Evolutionary conservation across 2,113 vertebrate genomes (phyloP).

Genomic region (Ivindomyrus marchei): DNA sequence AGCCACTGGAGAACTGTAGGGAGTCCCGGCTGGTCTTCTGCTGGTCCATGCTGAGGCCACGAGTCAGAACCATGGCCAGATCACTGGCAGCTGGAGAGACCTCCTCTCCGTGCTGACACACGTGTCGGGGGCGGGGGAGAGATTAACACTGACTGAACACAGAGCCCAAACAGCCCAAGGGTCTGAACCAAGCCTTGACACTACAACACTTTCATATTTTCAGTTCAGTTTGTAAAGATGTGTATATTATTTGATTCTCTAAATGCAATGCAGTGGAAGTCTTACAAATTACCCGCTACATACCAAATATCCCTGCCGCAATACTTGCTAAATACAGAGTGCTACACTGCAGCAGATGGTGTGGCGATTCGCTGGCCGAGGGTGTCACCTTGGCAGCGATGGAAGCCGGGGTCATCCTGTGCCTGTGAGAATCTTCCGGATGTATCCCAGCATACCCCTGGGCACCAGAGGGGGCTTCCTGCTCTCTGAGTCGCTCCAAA

Average conservation of each 20-base stretch:
- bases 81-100: constrained; percentile 87
- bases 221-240: neutral
- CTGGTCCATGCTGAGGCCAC: constrained; percentile 86
- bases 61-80: constrained; percentile 89
- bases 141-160: neutral
- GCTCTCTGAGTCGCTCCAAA: constrained; percentile 72
- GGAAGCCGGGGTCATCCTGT: constrained; percentile 66
- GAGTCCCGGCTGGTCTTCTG: constrained; percentile 96
- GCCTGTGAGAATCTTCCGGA: constrained; percentile 64
- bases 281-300: neutral
- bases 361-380: neutral
- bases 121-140: neutral
- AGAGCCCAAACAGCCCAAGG: neutral
- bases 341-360: accelerated
- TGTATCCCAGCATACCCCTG: constrained; percentile 52
- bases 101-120: constrained; percentile 78
- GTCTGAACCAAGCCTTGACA: neutral
- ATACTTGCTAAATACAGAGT: neutral
- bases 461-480: constrained; percentile 59
- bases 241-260: neutral
- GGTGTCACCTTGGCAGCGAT: constrained; percentile 74
- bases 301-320: neutral
- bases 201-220: neutral
- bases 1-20: constrained; percentile 88
- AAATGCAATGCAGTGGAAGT: neutral